Base-by-base conservation (phyloP, 2,113 vertebrate species). In the Ivindomyrus marchei region DNA sequence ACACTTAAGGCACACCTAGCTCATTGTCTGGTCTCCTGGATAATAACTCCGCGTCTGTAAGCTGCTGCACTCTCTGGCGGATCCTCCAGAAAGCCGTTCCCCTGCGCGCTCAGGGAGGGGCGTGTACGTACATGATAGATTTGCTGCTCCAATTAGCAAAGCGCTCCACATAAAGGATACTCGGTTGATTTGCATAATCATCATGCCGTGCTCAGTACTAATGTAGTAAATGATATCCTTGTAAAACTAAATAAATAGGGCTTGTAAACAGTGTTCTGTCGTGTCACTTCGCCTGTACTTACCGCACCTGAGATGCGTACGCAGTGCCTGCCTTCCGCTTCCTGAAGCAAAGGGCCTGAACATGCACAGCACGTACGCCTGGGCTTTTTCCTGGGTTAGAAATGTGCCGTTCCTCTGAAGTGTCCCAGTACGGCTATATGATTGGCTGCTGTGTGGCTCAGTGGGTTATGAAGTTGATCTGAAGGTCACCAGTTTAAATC, bases 171-270 rank as follows among this genome's bases (percentile, higher is more conserved):
- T 56, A 19, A 1, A 11, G 36, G 36, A 21, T 56, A 87, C 50
- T 39, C 19, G 2, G 10, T 3, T 19, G 31, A 87, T 53, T 87
- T 87, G 50, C 85, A 87, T 87, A 36, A 87, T 87, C 53, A 87
- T 2, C 17, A 5, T 17, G 85, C 47, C 11, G 6, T 11, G 24
- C 85, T 87, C 85, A 36, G 49, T 87, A 36, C 85, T 87, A 53
- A 87, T 87, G 50, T 56, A 87, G 6, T 56, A 87, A 53, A 87
- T 87, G 50, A 53, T 36, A 87, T 87, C 49, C 49, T 87, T 87
- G 49, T 87, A 53, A 56, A 42, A 13, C 85, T 50, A 56, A 87
- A 87, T 85, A 85, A 85, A 85, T 87, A 87, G 13, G 47, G 85
- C 27, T 87, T 56, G 50, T 87, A 87, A 87, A 39, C 50, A 87